These are phyloP conservation scores for Mus pahari DNA, from an alignment of 2,113 vertebrate species.

Conservation along the genomic window DNA sequence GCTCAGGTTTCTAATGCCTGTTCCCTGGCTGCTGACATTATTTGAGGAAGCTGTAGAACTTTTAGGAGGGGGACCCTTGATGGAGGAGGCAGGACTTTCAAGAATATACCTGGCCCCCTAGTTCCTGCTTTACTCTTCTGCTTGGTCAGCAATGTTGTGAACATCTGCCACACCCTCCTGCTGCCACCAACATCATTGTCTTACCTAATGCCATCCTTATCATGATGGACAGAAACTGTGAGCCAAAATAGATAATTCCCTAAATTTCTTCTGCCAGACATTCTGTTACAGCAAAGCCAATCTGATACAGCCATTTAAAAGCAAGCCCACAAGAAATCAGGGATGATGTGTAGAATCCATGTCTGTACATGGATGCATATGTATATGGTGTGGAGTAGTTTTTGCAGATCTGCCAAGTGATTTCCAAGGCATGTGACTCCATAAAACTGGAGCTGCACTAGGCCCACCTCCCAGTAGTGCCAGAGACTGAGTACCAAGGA, in stretches of 20 bases:
- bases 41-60: not conserved
- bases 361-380: not conserved
- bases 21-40: not conserved
- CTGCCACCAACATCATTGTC: not conserved
- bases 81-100: not conserved
- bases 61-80: not conserved
- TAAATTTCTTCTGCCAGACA: not conserved
- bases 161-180: not conserved
- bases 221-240: not conserved
- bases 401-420: slow-evolving; percentile 26
- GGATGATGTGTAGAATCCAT: not conserved
- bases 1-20: not conserved
- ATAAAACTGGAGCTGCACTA: not conserved
- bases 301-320: not conserved
- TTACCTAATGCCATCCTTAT: not conserved
- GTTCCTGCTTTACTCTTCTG: not conserved
- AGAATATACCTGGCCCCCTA: not conserved
- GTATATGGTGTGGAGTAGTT: not conserved
- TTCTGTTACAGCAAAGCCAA: not conserved
- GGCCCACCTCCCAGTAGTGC: not conserved
- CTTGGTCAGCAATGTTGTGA: not conserved
- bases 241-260: not conserved
- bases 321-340: not conserved
- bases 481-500: not conserved
- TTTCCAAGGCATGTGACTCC: not conserved